phyloP scores from a whole-genome alignment of 2,113 vertebrate species.

The Hemicordylus capensis region DNA sequence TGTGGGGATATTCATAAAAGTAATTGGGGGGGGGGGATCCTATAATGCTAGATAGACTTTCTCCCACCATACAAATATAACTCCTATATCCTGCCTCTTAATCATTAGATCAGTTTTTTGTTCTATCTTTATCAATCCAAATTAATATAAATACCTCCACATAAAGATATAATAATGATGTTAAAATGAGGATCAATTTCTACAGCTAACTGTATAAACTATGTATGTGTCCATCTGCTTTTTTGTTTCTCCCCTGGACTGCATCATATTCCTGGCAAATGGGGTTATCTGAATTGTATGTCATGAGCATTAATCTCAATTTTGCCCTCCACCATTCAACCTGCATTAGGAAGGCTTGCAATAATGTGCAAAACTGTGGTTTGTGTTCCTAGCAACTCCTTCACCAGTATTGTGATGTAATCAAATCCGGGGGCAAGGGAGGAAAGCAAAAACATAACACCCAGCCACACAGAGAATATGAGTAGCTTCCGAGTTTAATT shows the following conservation, averaged over 20 bases:
- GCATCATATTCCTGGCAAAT: background rate
- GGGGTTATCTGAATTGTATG: background rate
- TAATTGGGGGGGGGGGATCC: too few species aligned
- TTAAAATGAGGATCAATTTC: background rate
- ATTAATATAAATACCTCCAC: background rate
- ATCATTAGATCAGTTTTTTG: background rate
- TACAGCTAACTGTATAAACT: background rate
- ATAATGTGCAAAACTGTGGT: background rate
- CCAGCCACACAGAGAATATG: background rate
- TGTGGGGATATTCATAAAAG: background rate
- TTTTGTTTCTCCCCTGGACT: background rate
- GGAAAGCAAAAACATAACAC: background rate
- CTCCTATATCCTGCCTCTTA: background rate
- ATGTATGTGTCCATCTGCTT: background rate
- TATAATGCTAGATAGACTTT: background rate
- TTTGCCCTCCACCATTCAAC: background rate
- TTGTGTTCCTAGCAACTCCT: background rate
- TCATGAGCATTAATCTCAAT: background rate
- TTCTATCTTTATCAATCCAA: background rate
- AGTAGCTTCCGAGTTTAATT: background rate
- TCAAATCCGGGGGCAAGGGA: too few species aligned
- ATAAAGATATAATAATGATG: too few species aligned
- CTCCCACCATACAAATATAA: background rate
- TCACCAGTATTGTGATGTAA: background rate
- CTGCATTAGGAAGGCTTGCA: background rate